phyloP scores from a whole-genome alignment of 2,888 invertebrate species.

The Pheosia gnoma region DNA sequence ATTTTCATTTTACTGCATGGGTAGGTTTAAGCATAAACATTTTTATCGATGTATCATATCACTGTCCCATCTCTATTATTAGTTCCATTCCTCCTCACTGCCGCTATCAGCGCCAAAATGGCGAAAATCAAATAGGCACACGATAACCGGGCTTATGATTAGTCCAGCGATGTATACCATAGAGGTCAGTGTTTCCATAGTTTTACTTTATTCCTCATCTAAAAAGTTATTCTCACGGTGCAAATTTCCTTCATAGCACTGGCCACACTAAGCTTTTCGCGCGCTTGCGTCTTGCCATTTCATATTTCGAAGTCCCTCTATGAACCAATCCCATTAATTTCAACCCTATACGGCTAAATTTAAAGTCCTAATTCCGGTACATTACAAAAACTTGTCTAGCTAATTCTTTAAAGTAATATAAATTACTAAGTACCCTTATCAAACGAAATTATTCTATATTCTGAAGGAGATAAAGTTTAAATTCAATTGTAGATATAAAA shows the following conservation, averaged over 20 bases:
- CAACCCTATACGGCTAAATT: slow-evolving; percentile 1
- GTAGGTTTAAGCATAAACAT: too few relatives aligned
- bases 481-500: slow-evolving; percentile 15
- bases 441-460: neutral
- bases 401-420: neutral
- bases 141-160: too few relatives aligned
- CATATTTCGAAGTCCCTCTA: slow-evolving; percentile 39
- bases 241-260: neutral
- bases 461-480: slow-evolving; percentile 10
- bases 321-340: slow-evolving; percentile 15
- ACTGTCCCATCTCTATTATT: too few relatives aligned
- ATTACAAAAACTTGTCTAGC: neutral
- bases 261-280: slow-evolving; percentile 29
- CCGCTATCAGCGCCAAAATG: too few relatives aligned
- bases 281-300: slow-evolving; percentile 41
- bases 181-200: too few relatives aligned
- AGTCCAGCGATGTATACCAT: too few relatives aligned
- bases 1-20: too few relatives aligned
- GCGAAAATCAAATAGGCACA: too few relatives aligned
- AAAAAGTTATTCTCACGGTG: neutral
- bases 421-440: neutral
- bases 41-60: too few relatives aligned
- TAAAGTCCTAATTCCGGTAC: slow-evolving; percentile 19
- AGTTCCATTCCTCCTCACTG: too few relatives aligned
- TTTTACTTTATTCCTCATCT: too few relatives aligned